Base-by-base conservation (phyloP, 2,113 vertebrate species). In the Sebastes fasciatus region DNA sequence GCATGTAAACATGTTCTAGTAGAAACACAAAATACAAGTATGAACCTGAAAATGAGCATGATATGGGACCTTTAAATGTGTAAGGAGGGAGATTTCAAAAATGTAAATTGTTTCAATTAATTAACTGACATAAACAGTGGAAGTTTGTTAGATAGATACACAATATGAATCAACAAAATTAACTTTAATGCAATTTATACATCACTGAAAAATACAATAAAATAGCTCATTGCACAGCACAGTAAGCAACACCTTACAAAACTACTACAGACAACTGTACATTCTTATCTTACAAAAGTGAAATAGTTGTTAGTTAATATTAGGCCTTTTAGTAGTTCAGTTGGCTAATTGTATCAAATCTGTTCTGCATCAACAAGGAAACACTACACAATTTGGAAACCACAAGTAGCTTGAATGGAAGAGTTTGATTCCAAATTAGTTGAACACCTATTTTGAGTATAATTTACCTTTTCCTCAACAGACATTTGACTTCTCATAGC, bases 161-260 rank as follows among this genome's bases (percentile, higher is more conserved):
- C 14, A 14, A 10, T 43, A 46, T 11, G 5, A 73, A 46, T 26
- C 0, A 40, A 63, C 45, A 51, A 26, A 66, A 46, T n/a, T n/a
- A 26, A 42, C 52, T 81, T 88, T 84, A 74, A 78, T 83, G 21
- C 12, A 34, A 49, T 21, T 48, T 52, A 54, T 13, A 13, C 21
- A 43, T 23, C 54, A 61, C 21, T 48, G 58, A 57, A 48, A 46
- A 69, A 5, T 11, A 68, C 43, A 81, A 8, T 69, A 26, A 16
- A 74, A 58, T 2, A 34, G 10, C 48, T 26, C 4, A 49, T 16
- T 74, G 63, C 43, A 84, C 66, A 10, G n/a, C 23, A 81, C 51
- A 58, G 42, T 26, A 54, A 63, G 42, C 45, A 23, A 69, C 14
- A 52, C 26, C 43, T 74, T 54, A 19, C 34, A 83, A 61, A 54